Evolutionary conservation across 2,113 vertebrate genomes (phyloP).

Genomic region (Plotosus lineatus): DNA sequence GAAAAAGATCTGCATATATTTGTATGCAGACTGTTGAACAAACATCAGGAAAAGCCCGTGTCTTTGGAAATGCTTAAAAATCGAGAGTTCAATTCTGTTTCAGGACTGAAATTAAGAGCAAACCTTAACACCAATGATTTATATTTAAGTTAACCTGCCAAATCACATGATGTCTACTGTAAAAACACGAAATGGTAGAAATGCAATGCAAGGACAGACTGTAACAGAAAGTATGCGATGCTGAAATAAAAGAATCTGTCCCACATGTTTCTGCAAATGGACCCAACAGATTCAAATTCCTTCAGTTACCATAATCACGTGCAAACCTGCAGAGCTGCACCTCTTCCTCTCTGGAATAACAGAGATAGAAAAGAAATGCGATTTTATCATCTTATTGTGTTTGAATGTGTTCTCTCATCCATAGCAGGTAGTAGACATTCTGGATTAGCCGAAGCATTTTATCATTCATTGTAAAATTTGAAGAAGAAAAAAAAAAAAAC

Average conservation of each 20-base stretch:
- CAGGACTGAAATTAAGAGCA: background rate
- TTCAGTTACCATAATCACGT: background rate
- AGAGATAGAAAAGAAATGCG: background rate
- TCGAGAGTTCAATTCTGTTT: background rate
- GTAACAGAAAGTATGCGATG: constrained; percentile 1
- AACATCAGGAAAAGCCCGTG: background rate
- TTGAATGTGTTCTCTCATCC: constrained; percentile 4
- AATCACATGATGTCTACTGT: background rate
- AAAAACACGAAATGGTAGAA: background rate
- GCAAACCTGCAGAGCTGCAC: background rate
- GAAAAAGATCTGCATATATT: background rate
- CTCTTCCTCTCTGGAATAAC: background rate
- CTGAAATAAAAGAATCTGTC: constrained; percentile 7
- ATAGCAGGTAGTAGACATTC: constrained; percentile 36
- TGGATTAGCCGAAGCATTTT: constrained; percentile 17
- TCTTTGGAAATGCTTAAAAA: background rate
- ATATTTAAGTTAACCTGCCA: background rate
- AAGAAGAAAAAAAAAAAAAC: background rate
- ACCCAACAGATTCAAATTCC: constrained; percentile 11
- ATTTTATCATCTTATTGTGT: background rate
- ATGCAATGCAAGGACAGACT: background rate
- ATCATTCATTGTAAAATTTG: constrained; percentile 9
- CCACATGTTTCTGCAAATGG: constrained; percentile 25
- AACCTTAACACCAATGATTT: background rate
- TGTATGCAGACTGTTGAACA: background rate